Conservation (phyloP, 1,140 invertebrate genomes). For the Berghia stephanieae region DNA sequence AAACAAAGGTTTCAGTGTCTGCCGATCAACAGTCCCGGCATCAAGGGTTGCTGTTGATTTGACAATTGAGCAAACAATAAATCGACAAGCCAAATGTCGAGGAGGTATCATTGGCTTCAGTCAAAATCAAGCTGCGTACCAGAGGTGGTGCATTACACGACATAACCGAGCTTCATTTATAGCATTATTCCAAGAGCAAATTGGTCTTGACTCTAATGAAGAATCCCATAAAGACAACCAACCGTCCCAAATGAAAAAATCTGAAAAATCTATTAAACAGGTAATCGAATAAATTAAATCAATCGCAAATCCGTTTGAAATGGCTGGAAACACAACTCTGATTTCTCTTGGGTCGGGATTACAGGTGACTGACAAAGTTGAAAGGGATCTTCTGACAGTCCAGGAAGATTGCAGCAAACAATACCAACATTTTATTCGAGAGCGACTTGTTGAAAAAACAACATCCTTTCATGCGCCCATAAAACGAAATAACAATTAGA, state of each 20-base stretch:
- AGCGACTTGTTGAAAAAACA: slow-evolving; percentile 10
- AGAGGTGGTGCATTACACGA: too few relatives aligned
- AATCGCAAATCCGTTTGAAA: slow-evolving; percentile 31
- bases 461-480: slow-evolving; percentile 3
- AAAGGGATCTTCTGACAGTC: slow-evolving; percentile 21
- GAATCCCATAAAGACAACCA: slow-evolving; percentile 33
- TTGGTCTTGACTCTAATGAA: background rate
- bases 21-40: too few relatives aligned
- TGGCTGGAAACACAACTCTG: slow-evolving; percentile 30
- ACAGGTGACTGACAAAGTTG: background rate
- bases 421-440: slow-evolving; percentile 20
- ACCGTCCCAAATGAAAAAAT: slow-evolving; percentile 31
- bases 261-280: slow-evolving; percentile 29
- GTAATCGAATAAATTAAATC: slow-evolving; percentile 29
- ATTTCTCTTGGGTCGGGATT: slow-evolving; percentile 32
- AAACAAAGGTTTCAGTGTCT: too few relatives aligned
- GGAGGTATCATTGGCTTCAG: too few relatives aligned
- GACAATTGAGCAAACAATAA: too few relatives aligned
- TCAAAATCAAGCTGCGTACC: too few relatives aligned
- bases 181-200: background rate
- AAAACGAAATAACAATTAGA: background rate
- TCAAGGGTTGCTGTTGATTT: too few relatives aligned
- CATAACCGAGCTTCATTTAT: too few relatives aligned
- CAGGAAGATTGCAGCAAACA: slow-evolving; percentile 4
- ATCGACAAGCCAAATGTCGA: too few relatives aligned